A percentile compares a stretch with the other conserved stretches of the same genome.
These are phyloP conservation scores for Polypedilum pembai DNA, from an alignment of 1,140 invertebrate species.

Conservation along the genomic window DNA sequence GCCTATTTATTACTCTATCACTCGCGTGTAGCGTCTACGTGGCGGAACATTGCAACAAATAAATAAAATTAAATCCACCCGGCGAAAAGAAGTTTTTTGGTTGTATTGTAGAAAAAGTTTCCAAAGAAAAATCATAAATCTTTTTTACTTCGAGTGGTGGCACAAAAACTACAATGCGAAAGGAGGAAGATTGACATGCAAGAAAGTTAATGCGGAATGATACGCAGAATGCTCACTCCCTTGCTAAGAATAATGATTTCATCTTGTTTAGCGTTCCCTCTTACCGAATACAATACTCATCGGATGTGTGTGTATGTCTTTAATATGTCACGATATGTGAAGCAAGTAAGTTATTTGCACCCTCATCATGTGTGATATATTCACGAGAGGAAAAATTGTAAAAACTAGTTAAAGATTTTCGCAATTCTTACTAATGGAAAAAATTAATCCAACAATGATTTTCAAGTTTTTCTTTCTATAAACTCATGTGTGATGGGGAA, in stretches of 20 bases:
- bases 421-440: neutral
- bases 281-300: no score
- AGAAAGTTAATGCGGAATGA: constrained; percentile 23
- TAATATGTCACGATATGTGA: constrained; percentile 4
- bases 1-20: constrained; percentile 27
- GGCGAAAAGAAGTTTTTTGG: neutral
- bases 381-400: neutral
- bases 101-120: neutral
- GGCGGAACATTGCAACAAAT: constrained; percentile 22
- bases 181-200: constrained; percentile 21
- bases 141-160: neutral
- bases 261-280: no score
- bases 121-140: constrained; percentile 7
- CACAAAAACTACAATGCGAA: neutral
- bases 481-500: neutral
- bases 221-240: constrained; percentile 13
- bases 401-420: neutral
- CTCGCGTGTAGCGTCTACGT: constrained; percentile 1
- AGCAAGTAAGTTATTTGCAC: constrained; percentile 6
- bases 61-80: constrained; percentile 21
- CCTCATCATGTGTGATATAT: neutral
- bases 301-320: no score
- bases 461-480: neutral
- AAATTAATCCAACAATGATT: constrained; percentile 13
- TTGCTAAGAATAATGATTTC: neutral